Conservation (phyloP, 1,140 invertebrate species). For the Eueides isabella region DNA sequence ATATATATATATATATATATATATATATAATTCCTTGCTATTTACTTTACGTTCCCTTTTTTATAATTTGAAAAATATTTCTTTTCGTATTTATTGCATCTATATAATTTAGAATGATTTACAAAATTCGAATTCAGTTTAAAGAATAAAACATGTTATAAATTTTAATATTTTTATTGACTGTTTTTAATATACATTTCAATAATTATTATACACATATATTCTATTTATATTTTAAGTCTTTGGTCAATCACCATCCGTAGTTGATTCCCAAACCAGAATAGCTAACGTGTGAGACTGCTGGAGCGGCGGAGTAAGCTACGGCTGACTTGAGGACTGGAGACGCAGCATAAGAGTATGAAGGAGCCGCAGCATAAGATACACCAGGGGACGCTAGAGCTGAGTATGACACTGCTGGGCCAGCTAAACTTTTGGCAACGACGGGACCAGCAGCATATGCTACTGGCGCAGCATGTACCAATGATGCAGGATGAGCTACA, state of each 20-base stretch:
- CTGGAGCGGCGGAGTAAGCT: slow-evolving; percentile 23
- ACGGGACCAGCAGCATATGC: slow-evolving; percentile 43
- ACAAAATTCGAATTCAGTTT: too few species aligned
- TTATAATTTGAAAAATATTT: too few species aligned
- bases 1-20: too few species aligned
- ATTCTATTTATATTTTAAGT: slow-evolving; percentile 23
- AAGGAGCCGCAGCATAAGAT: slow-evolving; percentile 35
- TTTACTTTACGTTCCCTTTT: too few species aligned
- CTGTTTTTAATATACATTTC: slow-evolving; percentile 30
- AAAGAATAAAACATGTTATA: background rate
- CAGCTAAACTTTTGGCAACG: slow-evolving; percentile 28
- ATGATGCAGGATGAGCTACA: slow-evolving; percentile 6
- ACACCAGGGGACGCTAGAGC: slow-evolving; percentile 30
- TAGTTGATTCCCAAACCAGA: slow-evolving; percentile 54
- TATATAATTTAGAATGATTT: too few species aligned
- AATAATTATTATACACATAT: slow-evolving; percentile 31
- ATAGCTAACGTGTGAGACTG: slow-evolving; percentile 59
- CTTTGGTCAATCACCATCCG: slow-evolving; percentile 50
- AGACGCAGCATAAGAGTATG: slow-evolving; percentile 41
- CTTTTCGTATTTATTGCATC: too few species aligned
- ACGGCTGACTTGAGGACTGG: slow-evolving; percentile 35
- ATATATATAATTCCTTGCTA: too few species aligned
- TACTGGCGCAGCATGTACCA: slow-evolving; percentile 9
- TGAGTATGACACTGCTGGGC: slow-evolving; percentile 42
- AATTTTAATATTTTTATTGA: slow-evolving; percentile 25